Conservation (phyloP, 2,797 vertebrate species). For the Gymnopithys bicolor region DNA sequence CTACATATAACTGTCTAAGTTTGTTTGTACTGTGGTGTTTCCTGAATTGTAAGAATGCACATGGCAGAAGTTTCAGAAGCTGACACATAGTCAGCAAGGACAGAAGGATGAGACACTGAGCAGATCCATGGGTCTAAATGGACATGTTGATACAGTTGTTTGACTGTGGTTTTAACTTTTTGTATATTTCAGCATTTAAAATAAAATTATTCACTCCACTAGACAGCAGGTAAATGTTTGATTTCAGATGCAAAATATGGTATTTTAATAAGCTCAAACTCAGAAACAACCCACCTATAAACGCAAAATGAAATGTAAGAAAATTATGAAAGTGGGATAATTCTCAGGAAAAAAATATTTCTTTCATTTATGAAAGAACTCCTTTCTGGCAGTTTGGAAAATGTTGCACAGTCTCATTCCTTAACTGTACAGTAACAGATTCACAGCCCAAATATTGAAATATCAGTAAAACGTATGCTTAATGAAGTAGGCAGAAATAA, state of each 20-base stretch:
- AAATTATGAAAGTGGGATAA: background rate
- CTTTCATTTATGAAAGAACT: background rate
- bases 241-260: background rate
- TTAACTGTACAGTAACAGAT: background rate
- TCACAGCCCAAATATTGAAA: background rate
- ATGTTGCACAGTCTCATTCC: background rate
- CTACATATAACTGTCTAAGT: background rate
- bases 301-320: background rate
- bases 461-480: background rate
- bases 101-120: background rate
- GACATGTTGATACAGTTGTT: background rate
- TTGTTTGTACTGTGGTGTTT: background rate
- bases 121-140: background rate
- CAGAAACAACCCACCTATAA: background rate
- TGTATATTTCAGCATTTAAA: background rate
- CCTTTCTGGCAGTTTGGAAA: background rate
- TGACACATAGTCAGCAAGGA: background rate
- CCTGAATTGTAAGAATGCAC: background rate
- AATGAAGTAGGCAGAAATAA: background rate
- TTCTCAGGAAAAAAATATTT: background rate
- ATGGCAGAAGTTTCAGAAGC: background rate
- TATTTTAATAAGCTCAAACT: background rate
- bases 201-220: background rate
- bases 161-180: background rate
- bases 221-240: background rate